Base-by-base conservation (phyloP, 2,888 invertebrate genomes). In the Drosophila peninsularis region DNA sequence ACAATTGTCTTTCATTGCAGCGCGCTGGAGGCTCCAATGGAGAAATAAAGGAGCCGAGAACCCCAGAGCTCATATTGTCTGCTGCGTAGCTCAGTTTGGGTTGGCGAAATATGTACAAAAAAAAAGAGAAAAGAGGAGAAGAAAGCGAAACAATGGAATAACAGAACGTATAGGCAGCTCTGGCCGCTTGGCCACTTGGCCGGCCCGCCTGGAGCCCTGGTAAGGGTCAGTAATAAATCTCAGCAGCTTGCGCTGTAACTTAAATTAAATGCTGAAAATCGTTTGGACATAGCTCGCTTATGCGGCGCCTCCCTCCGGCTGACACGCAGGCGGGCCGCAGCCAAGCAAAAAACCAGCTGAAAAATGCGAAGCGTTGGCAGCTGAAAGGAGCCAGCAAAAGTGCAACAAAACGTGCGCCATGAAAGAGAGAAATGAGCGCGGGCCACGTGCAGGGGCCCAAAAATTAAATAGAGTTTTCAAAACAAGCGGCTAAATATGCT, bases 241-340 rank as follows among this genome's bases (percentile, higher is more conserved):
- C 81, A 50, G 71, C 76, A 80, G 86, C 82, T 78, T 80, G 79
- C 63, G 76, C 79, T 84, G 79, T 81, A 88, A 82, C 78, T 90
- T 90, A 90, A 90, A 90, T 90, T 86, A 90, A 90, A 90, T 82
- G 90, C 84, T 78, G 82, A 77, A 86, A 83, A 88, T 88, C 89
- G 80, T 62, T 75, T 78, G 88, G 89, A 54, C 54, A 71, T 44
- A 32, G 45, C 47, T 24, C 44, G 44, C 24, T 24, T 24, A 24
- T 24, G 24, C 24, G 5, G 24, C 24, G 3, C 44, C 47, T 14
- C 27, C 19, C 54, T 34, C 27, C 17, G 32, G 58, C 61, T 45
- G 45, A 50, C 72, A 56, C 54, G 45, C 27, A 62, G 55, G n/a
- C 53, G 62, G 41, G 44, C 49, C 54, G 58, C 69, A 71, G 55